Evolutionary conservation across 2,888 invertebrate species (phyloP), one percentile per base, ranked within the genome.

Genomic region (Eupeodes latifasciatus): DNA sequence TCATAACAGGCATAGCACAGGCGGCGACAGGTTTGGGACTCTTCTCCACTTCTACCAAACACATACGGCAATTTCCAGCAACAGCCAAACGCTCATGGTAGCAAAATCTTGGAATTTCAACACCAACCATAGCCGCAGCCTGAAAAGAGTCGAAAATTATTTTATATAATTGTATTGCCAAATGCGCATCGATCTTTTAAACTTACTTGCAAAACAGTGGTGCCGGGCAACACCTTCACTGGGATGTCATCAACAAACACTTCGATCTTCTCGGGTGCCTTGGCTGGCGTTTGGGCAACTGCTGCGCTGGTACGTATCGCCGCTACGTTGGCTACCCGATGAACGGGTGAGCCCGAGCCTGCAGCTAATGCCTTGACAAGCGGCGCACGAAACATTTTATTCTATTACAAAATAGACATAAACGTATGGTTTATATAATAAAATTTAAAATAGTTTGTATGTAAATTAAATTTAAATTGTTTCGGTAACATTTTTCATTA

Each of bases 1-100:
- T 99, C 99, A 99, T 99, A 0, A 99, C 99, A 0, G 99, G 99
- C 99, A 99, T 99, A 14, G 99, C 99, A 94, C 99, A 99, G 0
- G 99, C 99, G 10, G 99, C 99, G 0, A 99, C 98, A 0, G 99
- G 99, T 95, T 99, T 99, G 2, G 98, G 97, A 59, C 99, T 98
- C 93, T 98, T 99, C 93, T 99, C 99, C 12, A 99, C 99, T 94
- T 99, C 99, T 0, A 99, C 99, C 44, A 99, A 95, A 94, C 99
- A 99, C 99, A 99, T 99, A 89, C 99, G 96, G 93, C 99, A 99
- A 94, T 99, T 99, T 64, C 99, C 99, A 90, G 99, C 99, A 47
- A 99, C 98, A 6, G 99, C 98, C 80, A 99, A 95, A 72, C 99
- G 95, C 93, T 99, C 99, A 94, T 99, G 99, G 93, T 99, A 99